These are phyloP conservation scores for Deroplatys truncata DNA, from an alignment of 2,888 invertebrate species.

Conservation along the genomic window DNA sequence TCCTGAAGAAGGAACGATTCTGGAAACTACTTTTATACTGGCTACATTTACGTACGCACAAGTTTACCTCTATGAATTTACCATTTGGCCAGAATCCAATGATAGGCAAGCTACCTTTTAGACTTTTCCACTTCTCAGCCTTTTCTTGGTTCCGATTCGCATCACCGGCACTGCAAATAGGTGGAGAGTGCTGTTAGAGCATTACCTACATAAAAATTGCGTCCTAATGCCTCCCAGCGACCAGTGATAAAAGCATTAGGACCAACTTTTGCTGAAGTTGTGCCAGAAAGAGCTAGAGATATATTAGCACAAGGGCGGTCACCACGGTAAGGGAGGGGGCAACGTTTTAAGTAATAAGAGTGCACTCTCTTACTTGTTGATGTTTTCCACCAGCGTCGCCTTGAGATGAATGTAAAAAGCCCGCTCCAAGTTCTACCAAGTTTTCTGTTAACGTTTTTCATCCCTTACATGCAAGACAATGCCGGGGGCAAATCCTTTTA, in stretches of 20 bases:
- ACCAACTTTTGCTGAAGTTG: background rate
- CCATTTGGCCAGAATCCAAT: no score
- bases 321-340: background rate
- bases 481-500: background rate
- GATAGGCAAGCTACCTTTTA: no score
- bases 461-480: background rate
- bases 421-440: background rate
- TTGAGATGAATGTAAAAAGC: background rate
- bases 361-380: background rate
- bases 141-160: no score
- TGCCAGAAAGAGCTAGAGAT: background rate
- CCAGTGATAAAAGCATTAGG: background rate
- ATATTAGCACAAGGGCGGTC: background rate
- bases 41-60: no score
- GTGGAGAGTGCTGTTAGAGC: background rate
- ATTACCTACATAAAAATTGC: background rate
- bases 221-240: background rate
- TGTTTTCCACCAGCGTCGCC: background rate
- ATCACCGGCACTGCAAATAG: no score
- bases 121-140: no score
- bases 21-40: no score
- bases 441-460: background rate
- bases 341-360: background rate
- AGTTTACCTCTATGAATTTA: no score
- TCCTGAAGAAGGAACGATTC: no score